phyloP scores from a whole-genome alignment of 1,140 invertebrate species.

The Gonatopus flavifemur region DNA sequence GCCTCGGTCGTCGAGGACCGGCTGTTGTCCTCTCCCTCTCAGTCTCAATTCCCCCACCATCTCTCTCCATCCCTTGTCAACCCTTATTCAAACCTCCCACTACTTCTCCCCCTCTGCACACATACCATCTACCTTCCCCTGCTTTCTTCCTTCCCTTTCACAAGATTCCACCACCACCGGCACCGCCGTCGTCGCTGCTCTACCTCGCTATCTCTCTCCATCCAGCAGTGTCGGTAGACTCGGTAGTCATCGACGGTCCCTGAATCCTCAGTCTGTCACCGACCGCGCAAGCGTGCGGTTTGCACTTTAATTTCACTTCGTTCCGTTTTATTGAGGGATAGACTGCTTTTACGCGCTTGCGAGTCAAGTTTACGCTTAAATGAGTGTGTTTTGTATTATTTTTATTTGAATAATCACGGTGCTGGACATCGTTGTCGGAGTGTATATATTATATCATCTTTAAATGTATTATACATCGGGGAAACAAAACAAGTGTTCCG shows the following conservation, averaged over 20 bases:
- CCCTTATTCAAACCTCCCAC: conserved; percentile 27
- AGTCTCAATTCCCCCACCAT: conserved; percentile 14
- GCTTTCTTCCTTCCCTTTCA: conserved; percentile 12
- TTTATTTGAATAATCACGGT: too few species aligned
- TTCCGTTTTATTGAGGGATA: too few species aligned
- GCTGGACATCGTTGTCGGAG: conserved; percentile 14
- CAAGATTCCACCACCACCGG: conserved; percentile 7
- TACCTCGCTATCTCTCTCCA: neutral
- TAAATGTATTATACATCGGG: too few species aligned
- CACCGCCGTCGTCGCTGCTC: neutral
- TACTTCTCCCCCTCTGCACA: conserved; percentile 19
- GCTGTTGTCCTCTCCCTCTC: conserved; percentile 38
- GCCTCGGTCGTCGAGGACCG: conserved; percentile 46
- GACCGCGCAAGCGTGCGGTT: conserved; percentile 50
- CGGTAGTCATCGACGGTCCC: conserved; percentile 40
- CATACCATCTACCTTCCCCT: conserved; percentile 5
- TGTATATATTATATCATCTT: too few species aligned
- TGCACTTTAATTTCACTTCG: conserved; percentile 4
- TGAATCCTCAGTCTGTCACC: conserved; percentile 45
- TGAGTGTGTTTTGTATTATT: too few species aligned
- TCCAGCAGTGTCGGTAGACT: conserved; percentile 36
- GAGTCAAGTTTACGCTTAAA: too few species aligned
- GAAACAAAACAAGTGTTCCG: too few species aligned
- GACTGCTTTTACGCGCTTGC: too few species aligned
- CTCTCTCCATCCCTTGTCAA: conserved; percentile 21